A percentile compares a stretch with the other conserved stretches of the same genome.
phyloP scores from a whole-genome alignment of 2,888 invertebrate genomes.

The Zaprionus obscuricornis region DNA sequence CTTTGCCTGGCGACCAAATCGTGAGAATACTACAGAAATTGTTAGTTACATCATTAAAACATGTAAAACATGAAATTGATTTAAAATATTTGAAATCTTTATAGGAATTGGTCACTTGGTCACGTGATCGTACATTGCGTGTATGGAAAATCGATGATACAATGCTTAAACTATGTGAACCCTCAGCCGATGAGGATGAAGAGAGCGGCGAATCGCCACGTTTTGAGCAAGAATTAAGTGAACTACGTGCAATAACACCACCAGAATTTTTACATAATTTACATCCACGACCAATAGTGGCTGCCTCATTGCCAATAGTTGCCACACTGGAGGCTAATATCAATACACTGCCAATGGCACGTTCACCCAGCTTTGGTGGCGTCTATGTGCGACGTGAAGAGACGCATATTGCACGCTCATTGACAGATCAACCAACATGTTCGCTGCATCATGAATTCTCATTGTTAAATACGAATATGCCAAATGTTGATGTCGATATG shows the following conservation, averaged over 20 bases:
- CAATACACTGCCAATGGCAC: conserved; percentile 75
- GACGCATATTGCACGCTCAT: conserved; percentile 79
- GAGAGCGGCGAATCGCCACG: conserved; percentile 45
- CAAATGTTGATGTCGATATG: conserved; percentile 87
- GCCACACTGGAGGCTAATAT: conserved; percentile 45
- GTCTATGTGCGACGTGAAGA: conserved; percentile 66
- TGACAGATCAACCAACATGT: conserved; percentile 82
- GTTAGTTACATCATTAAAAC: no score
- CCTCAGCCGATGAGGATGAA: conserved; percentile 72
- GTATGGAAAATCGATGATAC: conserved; percentile 95
- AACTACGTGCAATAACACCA: conserved; percentile 58
- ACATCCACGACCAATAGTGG: conserved; percentile 70
- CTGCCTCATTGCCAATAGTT: conserved; percentile 66
- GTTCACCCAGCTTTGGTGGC: conserved; percentile 82
- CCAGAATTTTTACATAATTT: conserved; percentile 63
- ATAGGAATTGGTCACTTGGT: conserved; percentile 95
- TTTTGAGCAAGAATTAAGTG: conserved; percentile 78
- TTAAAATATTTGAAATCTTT: neutral
- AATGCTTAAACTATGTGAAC: conserved; percentile 90
- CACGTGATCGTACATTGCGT: conserved; percentile 95
- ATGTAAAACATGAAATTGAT: no score
- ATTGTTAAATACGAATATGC: conserved; percentile 89
- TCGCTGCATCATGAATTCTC: conserved; percentile 90
- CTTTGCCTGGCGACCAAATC: conserved; percentile 95
- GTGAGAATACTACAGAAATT: conserved; percentile 82